Conservation (phyloP, 30 jellyfish, hydroid and myxozoan species). For the Rhopilema esculentum region DNA sequence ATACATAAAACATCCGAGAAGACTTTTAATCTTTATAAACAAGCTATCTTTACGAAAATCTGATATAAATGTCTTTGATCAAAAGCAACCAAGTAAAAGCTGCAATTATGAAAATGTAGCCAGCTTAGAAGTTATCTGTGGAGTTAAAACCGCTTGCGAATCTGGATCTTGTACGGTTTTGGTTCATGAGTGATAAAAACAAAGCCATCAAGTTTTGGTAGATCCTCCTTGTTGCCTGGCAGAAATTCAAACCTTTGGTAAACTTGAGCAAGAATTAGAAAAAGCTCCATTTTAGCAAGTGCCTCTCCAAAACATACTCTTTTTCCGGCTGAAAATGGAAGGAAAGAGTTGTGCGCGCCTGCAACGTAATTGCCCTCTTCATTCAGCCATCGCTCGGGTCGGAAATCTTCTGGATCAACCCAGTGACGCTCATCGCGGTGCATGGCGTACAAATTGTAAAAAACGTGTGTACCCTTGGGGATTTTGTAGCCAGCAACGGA, state of each 20-base stretch:
- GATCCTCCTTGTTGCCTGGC: slow-evolving; percentile 18
- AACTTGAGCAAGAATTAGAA: slow-evolving; percentile 27
- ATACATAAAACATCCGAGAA: too few species aligned
- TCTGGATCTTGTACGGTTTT: slow-evolving; percentile 21
- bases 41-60: too few species aligned
- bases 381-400: slow-evolving; percentile 63
- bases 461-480: slow-evolving; percentile 73
- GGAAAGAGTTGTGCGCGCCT: slow-evolving; percentile 20
- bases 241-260: slow-evolving; percentile 25
- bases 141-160: slow-evolving; percentile 10
- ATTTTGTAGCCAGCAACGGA: slow-evolving; percentile 69
- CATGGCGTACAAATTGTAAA: slow-evolving; percentile 60
- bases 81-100: too few species aligned
- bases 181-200: slow-evolving; percentile 60
- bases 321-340: slow-evolving; percentile 65
- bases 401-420: slow-evolving; percentile 37
- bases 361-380: slow-evolving; percentile 27
- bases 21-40: too few species aligned
- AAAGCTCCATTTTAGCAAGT: slow-evolving; percentile 61
- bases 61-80: too few species aligned
- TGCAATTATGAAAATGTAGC: not conserved
- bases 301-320: slow-evolving; percentile 69
- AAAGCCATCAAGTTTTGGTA: slow-evolving; percentile 35
- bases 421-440: slow-evolving; percentile 80
- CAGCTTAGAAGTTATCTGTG: not conserved